Conservation (phyloP, 2,797 vertebrate species). For the Ctenopoma multispine region DNA sequence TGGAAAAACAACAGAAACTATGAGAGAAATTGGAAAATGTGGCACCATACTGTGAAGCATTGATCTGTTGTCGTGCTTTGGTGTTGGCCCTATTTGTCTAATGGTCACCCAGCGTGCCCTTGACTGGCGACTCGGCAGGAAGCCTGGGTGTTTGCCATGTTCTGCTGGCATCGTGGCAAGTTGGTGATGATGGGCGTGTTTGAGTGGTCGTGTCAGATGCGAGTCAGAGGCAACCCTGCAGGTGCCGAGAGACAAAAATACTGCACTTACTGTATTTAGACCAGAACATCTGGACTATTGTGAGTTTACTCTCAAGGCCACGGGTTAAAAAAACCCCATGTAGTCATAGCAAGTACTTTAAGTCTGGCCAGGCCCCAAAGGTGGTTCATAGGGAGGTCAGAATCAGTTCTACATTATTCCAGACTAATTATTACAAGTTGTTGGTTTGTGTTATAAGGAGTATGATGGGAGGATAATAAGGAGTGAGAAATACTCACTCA, state of each 20-base stretch:
- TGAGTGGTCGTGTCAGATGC: slow-evolving; percentile 66
- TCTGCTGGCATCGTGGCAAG: slow-evolving; percentile 60
- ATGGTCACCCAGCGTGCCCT: slow-evolving; percentile 76
- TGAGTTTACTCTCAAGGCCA: slow-evolving; percentile 53
- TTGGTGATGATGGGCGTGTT: slow-evolving; percentile 54
- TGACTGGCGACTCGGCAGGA: slow-evolving; percentile 73
- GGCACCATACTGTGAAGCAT: slow-evolving; percentile 43
- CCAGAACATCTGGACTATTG: slow-evolving; percentile 58
- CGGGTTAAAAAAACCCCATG: slow-evolving; percentile 59
- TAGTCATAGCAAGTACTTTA: slow-evolving; percentile 50
- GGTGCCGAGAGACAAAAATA: slow-evolving; percentile 62
- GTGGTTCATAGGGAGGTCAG: slow-evolving; percentile 38
- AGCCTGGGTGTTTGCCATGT: slow-evolving; percentile 60
- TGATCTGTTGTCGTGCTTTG: slow-evolving; percentile 60
- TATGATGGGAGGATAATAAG: background rate
- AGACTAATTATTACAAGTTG: slow-evolving; percentile 18
- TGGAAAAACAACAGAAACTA: background rate
- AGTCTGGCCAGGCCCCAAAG: slow-evolving; percentile 34
- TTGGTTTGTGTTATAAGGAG: background rate
- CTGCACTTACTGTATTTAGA: slow-evolving; percentile 55
- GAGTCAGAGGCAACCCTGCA: slow-evolving; percentile 49
- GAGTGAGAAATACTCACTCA: no score
- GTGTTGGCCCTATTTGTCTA: slow-evolving; percentile 67
- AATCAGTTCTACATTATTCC: slow-evolving; percentile 6
- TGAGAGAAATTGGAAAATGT: slow-evolving; percentile 19